A percentile compares a stretch with the other conserved stretches of the same genome.
Evolutionary conservation across 1,140 invertebrate species (phyloP).

Genomic region (Diplogasteroides magnus): DNA sequence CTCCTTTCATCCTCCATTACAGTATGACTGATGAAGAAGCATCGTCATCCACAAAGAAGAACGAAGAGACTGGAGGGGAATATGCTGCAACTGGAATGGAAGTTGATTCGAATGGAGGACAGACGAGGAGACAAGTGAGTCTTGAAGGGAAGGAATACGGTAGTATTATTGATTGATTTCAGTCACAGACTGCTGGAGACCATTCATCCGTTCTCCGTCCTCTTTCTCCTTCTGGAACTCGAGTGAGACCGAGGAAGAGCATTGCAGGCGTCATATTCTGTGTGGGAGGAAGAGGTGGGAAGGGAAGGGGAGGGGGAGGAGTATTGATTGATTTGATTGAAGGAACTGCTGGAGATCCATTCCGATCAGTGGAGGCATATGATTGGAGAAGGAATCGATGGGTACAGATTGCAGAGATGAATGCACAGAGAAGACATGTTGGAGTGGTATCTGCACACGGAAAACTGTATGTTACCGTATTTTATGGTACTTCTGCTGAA

Average conservation of each 20-base stretch:
- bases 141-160: no score
- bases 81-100: no score
- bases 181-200: no score
- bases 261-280: constrained; percentile 40
- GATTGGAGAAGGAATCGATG: constrained; percentile 91
- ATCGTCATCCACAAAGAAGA: not conserved
- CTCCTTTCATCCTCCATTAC: no score
- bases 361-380: constrained; percentile 74
- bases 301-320: no score
- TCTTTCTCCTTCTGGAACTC: not conserved
- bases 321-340: no score
- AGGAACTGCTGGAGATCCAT: constrained; percentile 38
- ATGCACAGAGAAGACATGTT: constrained; percentile 86
- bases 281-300: constrained; percentile 39
- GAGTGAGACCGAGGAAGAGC: constrained; percentile 14
- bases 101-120: no score
- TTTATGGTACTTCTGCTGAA: not conserved
- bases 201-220: not conserved
- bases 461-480: constrained; percentile 84
- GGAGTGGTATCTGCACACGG: constrained; percentile 97
- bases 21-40: constrained; percentile 3
- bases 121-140: no score
- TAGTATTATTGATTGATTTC: no score
- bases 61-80: not conserved
- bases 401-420: constrained; percentile 97